A percentile compares a stretch with the other conserved stretches of the same genome.
Evolutionary conservation across 2,113 vertebrate genomes (phyloP).

Genomic region (Pica pica): DNA sequence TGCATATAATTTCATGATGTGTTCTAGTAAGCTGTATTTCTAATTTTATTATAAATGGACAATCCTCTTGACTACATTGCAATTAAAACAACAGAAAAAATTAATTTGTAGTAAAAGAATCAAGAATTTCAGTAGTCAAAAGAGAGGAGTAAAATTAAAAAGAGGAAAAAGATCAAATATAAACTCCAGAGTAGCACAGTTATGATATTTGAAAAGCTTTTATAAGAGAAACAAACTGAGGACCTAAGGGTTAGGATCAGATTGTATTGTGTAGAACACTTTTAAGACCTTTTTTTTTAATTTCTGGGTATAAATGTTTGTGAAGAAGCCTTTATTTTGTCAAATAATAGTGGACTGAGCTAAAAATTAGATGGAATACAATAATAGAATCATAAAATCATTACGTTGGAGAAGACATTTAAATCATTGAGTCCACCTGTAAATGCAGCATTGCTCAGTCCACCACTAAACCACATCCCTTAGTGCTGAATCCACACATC

Average conservation of each 20-base stretch:
- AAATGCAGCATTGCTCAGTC: background rate
- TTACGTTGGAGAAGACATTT: background rate
- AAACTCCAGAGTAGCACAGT: background rate
- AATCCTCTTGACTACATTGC: background rate
- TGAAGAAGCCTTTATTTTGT: background rate
- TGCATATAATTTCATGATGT: background rate
- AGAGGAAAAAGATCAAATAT: background rate
- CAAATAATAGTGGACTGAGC: background rate
- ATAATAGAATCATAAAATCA: background rate
- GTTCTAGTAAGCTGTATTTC: background rate
- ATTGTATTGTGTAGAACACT: background rate
- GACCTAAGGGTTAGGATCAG: background rate
- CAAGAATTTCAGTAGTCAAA: background rate
- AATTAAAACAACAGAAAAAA: background rate
- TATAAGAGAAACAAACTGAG: constrained; percentile 10
- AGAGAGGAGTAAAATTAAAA: background rate
- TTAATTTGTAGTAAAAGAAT: constrained; percentile 2
- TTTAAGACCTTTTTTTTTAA: background rate
- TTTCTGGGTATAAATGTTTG: background rate
- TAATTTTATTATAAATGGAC: background rate
- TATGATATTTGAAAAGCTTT: constrained; percentile 28
- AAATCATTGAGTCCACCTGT: background rate
- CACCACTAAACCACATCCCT: background rate
- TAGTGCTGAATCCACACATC: fast-evolving
- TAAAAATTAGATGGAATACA: background rate